Conservation (phyloP, 1,140 invertebrate genomes). For the Hetaerina americana region DNA sequence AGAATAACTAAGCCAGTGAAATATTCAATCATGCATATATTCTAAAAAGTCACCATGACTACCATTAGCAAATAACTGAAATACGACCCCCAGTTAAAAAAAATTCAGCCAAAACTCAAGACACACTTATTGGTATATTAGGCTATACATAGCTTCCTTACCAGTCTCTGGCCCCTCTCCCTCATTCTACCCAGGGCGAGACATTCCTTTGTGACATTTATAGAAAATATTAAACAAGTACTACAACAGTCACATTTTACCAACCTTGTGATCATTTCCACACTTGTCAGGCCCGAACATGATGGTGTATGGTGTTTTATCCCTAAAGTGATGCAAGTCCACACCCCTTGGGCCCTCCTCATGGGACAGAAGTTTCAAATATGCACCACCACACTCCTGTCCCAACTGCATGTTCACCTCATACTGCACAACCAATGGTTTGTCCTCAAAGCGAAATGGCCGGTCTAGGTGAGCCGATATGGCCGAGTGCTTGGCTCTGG, state of each 20-base stretch:
- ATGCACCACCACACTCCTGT: slow-evolving; percentile 97
- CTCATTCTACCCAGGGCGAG: too few relatives aligned
- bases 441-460: slow-evolving; percentile 74
- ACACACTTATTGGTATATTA: too few relatives aligned
- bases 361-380: slow-evolving; percentile 79
- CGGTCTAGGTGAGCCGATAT: slow-evolving; percentile 69
- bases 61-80: too few relatives aligned
- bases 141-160: too few relatives aligned
- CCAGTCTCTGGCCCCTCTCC: too few relatives aligned
- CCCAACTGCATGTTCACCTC: slow-evolving; percentile 83
- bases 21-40: too few relatives aligned
- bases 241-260: slow-evolving; percentile 4
- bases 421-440: slow-evolving; percentile 89
- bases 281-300: slow-evolving; percentile 99
- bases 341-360: slow-evolving; percentile 26
- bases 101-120: too few relatives aligned
- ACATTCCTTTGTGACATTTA: too few relatives aligned
- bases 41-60: too few relatives aligned
- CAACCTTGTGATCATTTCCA: slow-evolving; percentile 81
- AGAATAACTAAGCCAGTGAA: too few relatives aligned
- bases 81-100: too few relatives aligned
- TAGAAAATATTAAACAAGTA: not conserved
- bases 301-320: slow-evolving; percentile 94
- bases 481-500: slow-evolving; percentile 92
- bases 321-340: slow-evolving; percentile 74